Percentiles rank a stretch among this genome's conserved stretches.
Conservation (phyloP, 2,113 vertebrate genomes). For the Chrysochloris asiatica region DNA sequence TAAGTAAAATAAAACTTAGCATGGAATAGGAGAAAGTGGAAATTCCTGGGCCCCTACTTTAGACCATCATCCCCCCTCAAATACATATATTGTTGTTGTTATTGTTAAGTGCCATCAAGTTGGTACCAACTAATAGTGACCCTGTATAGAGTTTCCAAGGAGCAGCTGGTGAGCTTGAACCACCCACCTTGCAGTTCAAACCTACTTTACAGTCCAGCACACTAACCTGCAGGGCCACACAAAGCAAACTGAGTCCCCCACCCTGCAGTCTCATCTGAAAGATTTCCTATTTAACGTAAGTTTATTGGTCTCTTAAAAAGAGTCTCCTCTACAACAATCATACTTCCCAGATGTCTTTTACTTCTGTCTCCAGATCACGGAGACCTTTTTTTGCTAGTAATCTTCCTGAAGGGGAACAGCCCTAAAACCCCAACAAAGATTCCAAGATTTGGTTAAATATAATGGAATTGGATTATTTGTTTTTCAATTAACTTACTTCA, state of each 20-base stretch:
- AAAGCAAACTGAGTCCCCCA: not conserved
- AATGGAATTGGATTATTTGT: not conserved
- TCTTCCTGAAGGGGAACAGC: not conserved
- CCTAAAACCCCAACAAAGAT: not conserved
- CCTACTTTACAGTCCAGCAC: too few relatives aligned
- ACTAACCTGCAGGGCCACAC: too few relatives aligned
- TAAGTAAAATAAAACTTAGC: not conserved
- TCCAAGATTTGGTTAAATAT: not conserved
- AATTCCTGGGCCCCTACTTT: too few relatives aligned
- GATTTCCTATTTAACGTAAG: not conserved
- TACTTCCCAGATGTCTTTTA: not conserved
- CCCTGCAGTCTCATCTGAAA: not conserved
- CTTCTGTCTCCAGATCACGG: not conserved
- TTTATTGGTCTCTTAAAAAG: not conserved
- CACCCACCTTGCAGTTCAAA: too few relatives aligned
- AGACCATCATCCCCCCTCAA: too few relatives aligned
- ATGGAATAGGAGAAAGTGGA: not conserved
- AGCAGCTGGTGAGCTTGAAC: too few relatives aligned
- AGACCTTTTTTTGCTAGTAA: not conserved
- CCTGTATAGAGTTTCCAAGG: too few relatives aligned
- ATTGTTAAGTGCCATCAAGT: too few relatives aligned
- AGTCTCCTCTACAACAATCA: not conserved
- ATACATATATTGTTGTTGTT: too few relatives aligned
- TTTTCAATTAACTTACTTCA: not conserved
- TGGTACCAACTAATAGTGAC: too few relatives aligned